These are phyloP conservation scores for Ophthalmolycus amberensis DNA, from an alignment of 2,113 vertebrate species.

Conservation along the genomic window DNA sequence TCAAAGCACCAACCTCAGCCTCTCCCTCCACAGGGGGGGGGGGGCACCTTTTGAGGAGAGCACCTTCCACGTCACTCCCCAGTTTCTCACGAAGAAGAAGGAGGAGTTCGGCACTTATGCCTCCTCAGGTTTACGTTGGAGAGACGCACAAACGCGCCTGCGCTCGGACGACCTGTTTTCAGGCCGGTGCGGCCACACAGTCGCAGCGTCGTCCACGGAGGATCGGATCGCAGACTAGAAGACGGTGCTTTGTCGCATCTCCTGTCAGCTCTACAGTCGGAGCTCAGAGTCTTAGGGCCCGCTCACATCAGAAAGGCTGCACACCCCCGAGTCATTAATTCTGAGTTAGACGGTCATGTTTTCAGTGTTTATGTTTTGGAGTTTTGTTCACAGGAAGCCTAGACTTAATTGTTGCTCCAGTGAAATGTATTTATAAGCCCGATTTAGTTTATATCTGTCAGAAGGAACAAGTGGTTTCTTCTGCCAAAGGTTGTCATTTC, in stretches of 20 bases:
- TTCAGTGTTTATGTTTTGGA: constrained; percentile 38
- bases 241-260: constrained; percentile 42
- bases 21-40: constrained; percentile 35
- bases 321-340: constrained; percentile 42
- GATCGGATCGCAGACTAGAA: constrained; percentile 40
- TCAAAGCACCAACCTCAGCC: constrained; percentile 59
- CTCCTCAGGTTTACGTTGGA: constrained; percentile 64
- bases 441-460: constrained; percentile 55
- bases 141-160: constrained; percentile 26
- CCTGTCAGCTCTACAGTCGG: constrained; percentile 29
- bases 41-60: constrained; percentile 53
- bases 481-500: constrained; percentile 69
- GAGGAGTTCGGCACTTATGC: constrained; percentile 63
- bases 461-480: constrained; percentile 47
- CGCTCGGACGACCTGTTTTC: constrained; percentile 55
- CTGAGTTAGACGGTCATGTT: constrained; percentile 47
- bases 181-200: constrained; percentile 48
- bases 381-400: constrained; percentile 48
- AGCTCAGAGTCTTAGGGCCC: constrained; percentile 48
- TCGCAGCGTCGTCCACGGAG: constrained; percentile 37
- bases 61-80: constrained; percentile 62
- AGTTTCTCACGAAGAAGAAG: constrained; percentile 57
- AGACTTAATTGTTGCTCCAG: constrained; percentile 45
- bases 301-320: constrained; percentile 55
- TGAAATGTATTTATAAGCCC: constrained; percentile 63